Base-by-base conservation (phyloP, 2,797 vertebrate species). In the Bucorvus abyssinicus region DNA sequence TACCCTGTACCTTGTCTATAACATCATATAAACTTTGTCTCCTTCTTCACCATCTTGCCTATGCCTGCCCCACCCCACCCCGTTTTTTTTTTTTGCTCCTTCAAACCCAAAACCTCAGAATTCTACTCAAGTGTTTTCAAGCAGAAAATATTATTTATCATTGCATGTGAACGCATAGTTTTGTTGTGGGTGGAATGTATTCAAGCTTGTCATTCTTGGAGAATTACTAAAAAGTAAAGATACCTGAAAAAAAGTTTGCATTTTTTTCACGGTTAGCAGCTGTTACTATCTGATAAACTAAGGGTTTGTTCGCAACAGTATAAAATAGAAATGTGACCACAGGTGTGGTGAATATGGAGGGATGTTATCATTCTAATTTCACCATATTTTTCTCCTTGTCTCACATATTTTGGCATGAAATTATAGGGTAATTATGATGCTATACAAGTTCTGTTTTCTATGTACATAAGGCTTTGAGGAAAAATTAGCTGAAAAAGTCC, bases 1-100 rank as follows among this genome's bases (percentile, higher is more conserved):
- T 68, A 34, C 38, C 24, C 23, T 44, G 17, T 52, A 22, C 32
- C 22, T 71, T 84, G 59, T n/a, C 55, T 47, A 9, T 7, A 81
- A 45, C 5, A 32, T 34, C 24, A 27, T 30, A 61, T 27, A 29
- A 91, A 30, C 13, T 5, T 74, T 53, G 24, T 34, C 36, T 45
- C 24, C 26, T 55, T n/a, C 40, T 42, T 42, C 5, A 3, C 14
- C 42, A n/a, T n/a, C 40, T 32, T 79, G 40, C 7, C 15, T n/a
- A n/a, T n/a, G n/a, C n/a, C n/a, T n/a, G n/a, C 13, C 3, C 18
- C 3, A 3, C 12, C 5, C 7, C 8, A 4, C 24, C 7, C 7
- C 2, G 18, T 40, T 40, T 40, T 40, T 40, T 40, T 40, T 40
- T 40, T 40, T 40, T 50, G 4, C 15, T 77, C 69, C 29, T 76